These are phyloP conservation scores for Drosophila nigromelanica DNA, from an alignment of 1,140 invertebrate species.

Conservation along the genomic window DNA sequence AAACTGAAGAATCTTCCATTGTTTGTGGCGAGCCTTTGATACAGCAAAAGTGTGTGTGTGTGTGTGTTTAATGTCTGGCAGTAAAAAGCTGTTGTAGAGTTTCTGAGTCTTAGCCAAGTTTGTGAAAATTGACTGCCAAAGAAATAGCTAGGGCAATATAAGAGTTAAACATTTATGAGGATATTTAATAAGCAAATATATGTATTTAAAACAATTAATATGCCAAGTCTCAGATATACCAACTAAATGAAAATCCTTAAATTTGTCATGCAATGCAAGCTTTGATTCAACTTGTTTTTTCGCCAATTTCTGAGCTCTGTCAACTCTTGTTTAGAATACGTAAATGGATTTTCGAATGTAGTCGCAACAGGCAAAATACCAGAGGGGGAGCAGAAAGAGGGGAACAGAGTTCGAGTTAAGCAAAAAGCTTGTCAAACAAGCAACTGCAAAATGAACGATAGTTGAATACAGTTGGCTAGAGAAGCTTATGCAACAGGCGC, in stretches of 20 bases:
- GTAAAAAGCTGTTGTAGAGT: conserved; percentile 3
- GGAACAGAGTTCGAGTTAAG: background rate
- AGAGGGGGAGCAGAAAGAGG: background rate
- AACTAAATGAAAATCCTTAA: background rate
- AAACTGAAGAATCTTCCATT: conserved; percentile 29
- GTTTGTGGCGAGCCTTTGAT: conserved; percentile 30
- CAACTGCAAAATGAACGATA: conserved; percentile 46
- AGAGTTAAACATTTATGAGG: background rate
- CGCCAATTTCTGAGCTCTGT: background rate
- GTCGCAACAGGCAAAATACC: background rate
- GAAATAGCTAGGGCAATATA: too few species aligned
- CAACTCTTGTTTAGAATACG: conserved; percentile 24
- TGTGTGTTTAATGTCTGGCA: conserved; percentile 7
- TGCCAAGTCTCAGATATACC: background rate
- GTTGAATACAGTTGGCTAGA: conserved; percentile 27
- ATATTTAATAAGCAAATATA: background rate
- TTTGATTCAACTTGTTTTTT: background rate
- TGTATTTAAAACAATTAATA: background rate
- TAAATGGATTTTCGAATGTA: conserved; percentile 37
- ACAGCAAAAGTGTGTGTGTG: background rate
- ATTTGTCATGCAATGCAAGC: background rate
- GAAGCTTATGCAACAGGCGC: conserved; percentile 9
- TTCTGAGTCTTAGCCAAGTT: background rate
- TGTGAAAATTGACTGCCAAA: background rate
- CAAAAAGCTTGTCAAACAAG: conserved; percentile 41